Percentiles rank a stretch among this genome's conserved stretches.
phyloP scores from a whole-genome alignment of 2,888 invertebrate genomes.

The Mythimna loreyi region DNA sequence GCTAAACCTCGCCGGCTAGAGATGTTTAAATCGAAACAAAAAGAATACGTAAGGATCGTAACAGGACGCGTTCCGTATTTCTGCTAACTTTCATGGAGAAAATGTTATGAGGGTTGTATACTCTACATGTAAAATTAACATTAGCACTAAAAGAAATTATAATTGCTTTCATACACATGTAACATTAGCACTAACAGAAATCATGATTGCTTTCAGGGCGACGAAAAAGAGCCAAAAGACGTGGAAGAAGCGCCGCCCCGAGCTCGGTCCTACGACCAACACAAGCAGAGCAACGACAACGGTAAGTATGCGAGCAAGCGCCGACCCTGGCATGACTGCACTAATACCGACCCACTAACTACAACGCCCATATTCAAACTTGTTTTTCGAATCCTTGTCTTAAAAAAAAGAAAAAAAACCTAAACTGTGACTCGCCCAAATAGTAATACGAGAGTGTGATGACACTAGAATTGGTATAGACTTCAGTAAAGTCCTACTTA shows the following conservation, averaged over 20 bases:
- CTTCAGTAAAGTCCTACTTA: too few relatives aligned
- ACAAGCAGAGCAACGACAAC: slow-evolving; percentile 85
- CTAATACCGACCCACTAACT: slow-evolving; percentile 61
- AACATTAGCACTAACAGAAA: background rate
- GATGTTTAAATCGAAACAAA: background rate
- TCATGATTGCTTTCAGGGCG: slow-evolving; percentile 70
- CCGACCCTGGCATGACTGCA: slow-evolving; percentile 51
- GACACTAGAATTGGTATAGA: too few relatives aligned
- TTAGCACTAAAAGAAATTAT: too few relatives aligned
- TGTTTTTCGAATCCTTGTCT: slow-evolving; percentile 21
- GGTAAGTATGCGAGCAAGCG: slow-evolving; percentile 74
- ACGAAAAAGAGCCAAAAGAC: slow-evolving; percentile 83
- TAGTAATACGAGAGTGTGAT: too few relatives aligned
- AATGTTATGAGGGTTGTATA: background rate
- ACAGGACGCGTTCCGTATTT: background rate
- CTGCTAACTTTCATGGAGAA: background rate
- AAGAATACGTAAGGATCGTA: background rate
- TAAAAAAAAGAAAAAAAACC: too few relatives aligned
- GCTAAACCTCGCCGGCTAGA: too few relatives aligned
- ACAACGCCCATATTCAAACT: slow-evolving; percentile 17
- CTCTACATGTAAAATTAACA: too few relatives aligned
- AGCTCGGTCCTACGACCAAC: slow-evolving; percentile 88
- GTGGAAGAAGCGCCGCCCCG: slow-evolving; percentile 83
- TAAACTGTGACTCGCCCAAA: too few relatives aligned
- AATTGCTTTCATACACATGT: too few relatives aligned